These are phyloP conservation scores for Hydrocynus forskahlii DNA, from an alignment of 2,797 vertebrate genomes.

Conservation along the genomic window DNA sequence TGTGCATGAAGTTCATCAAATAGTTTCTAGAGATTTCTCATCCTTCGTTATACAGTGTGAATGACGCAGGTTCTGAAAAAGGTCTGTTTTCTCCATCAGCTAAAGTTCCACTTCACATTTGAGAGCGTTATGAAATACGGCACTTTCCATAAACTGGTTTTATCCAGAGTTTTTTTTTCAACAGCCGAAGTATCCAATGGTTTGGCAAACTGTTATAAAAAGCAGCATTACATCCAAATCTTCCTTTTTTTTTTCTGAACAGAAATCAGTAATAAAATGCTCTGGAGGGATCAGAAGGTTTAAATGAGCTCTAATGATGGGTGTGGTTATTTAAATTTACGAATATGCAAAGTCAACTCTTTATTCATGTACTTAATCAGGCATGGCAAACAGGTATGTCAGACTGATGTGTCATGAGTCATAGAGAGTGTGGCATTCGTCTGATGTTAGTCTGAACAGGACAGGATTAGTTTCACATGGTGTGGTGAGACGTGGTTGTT, in stretches of 20 bases:
- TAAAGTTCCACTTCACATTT: not conserved
- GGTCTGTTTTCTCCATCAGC: not conserved
- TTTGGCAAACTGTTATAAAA: not conserved
- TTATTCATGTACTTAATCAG: not conserved
- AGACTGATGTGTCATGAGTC: no score
- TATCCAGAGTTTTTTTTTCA: not conserved
- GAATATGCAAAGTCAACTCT: not conserved
- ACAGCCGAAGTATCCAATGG: not conserved
- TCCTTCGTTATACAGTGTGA: not conserved
- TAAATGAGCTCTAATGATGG: not conserved
- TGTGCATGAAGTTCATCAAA: no score
- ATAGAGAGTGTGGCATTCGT: no score
- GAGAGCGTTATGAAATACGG: conserved; percentile 7
- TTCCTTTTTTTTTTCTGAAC: not conserved
- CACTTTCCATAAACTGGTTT: conserved; percentile 1
- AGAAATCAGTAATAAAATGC: not conserved
- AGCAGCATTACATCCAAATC: not conserved
- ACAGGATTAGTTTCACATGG: no score
- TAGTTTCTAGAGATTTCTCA: conserved; percentile 1
- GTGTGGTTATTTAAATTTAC: not conserved
- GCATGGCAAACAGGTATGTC: not conserved
- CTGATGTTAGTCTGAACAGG: no score
- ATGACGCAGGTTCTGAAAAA: conserved; percentile 6
- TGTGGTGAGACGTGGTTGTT: no score
- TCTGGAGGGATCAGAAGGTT: not conserved